Conservation (phyloP, 2,113 vertebrate genomes). For the Dermatemys mawii region DNA sequence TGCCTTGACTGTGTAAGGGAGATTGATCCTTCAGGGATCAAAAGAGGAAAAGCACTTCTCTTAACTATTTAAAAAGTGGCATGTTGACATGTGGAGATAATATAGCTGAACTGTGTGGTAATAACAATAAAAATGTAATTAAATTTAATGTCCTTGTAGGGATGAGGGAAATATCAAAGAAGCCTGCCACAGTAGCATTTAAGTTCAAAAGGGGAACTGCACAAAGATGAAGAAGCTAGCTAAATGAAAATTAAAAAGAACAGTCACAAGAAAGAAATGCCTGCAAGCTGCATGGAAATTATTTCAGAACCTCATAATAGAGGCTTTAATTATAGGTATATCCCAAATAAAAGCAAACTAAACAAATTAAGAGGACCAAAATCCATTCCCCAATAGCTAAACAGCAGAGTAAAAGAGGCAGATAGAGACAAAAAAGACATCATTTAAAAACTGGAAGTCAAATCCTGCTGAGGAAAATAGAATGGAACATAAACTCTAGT, state of each 20-base stretch:
- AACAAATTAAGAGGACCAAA: no score
- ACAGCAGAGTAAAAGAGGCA: no score
- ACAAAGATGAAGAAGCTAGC: not conserved
- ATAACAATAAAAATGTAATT: not conserved
- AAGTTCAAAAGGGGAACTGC: not conserved
- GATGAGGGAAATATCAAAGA: not conserved
- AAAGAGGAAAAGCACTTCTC: not conserved
- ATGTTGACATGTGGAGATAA: not conserved
- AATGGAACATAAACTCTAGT: no score
- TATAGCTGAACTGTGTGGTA: not conserved
- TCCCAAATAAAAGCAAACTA: no score
- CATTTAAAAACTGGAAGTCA: no score
- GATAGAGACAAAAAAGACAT: no score
- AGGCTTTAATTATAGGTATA: no score
- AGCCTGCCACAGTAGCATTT: not conserved
- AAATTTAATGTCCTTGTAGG: not conserved
- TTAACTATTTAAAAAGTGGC: not conserved
- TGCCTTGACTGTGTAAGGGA: not conserved
- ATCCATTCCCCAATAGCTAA: no score
- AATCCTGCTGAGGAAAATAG: no score
- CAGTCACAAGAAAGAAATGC: not conserved
- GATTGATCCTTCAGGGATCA: not conserved
- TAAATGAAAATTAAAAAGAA: not conserved
- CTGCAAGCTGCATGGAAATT: no score
- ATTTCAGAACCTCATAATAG: no score